phyloP scores from a whole-genome alignment of 2,888 invertebrate genomes.

The Anorthoa munda region DNA sequence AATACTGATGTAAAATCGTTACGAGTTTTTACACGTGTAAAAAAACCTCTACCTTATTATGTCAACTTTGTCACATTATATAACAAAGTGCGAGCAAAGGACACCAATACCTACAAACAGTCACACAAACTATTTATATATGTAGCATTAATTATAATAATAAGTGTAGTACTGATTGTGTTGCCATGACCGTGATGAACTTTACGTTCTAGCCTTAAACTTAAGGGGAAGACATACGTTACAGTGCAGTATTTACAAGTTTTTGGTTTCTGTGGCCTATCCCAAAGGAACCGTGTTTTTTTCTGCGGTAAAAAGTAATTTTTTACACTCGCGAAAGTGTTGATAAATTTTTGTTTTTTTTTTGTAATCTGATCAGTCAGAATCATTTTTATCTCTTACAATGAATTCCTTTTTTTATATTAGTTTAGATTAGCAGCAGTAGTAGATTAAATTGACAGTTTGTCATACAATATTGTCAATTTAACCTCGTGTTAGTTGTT shows the following conservation, averaged over 20 bases:
- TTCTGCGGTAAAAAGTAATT: no score
- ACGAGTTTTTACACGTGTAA: neutral
- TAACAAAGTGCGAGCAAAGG: slow-evolving; percentile 27
- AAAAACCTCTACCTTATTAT: slow-evolving; percentile 7
- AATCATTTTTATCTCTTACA: no score
- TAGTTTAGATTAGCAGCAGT: no score
- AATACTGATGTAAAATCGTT: neutral
- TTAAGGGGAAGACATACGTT: slow-evolving; percentile 27
- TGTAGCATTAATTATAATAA: slow-evolving; percentile 26
- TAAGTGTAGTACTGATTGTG: slow-evolving; percentile 11
- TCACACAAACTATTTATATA: slow-evolving; percentile 14
- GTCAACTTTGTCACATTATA: slow-evolving; percentile 40
- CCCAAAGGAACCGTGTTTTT: no score
- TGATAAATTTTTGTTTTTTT: no score
- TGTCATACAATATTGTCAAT: no score
- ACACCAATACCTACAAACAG: neutral
- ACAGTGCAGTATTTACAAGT: neutral
- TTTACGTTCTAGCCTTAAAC: slow-evolving; percentile 23
- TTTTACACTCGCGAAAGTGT: no score
- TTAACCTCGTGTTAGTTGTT: no score
- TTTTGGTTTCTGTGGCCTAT: no score
- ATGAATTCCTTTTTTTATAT: no score
- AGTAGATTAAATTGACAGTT: no score
- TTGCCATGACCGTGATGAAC: slow-evolving; percentile 48
- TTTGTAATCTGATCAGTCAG: no score